A percentile compares a stretch with the other conserved stretches of the same genome.
Conservation (phyloP, 2,113 vertebrate species). For the Mungos mungo region DNA sequence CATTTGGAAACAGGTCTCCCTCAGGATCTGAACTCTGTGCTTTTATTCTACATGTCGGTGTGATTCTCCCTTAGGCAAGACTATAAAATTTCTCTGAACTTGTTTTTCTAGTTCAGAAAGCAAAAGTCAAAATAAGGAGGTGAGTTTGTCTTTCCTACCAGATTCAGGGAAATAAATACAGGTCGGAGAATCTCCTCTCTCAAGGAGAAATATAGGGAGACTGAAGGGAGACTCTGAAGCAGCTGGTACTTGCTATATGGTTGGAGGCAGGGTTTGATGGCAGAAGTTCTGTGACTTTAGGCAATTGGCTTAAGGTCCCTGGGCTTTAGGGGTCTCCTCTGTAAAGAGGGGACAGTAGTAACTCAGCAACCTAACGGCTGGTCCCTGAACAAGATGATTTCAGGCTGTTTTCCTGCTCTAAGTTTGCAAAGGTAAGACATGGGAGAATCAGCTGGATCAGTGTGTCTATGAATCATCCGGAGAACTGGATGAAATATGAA, state of each 20-base stretch:
- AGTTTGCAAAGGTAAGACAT: not conserved
- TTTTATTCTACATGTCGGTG: not conserved
- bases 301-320: not conserved
- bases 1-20: not conserved
- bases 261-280: not conserved
- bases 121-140: not conserved
- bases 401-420: not conserved
- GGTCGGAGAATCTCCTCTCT: not conserved
- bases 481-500: not conserved
- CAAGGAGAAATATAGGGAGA: not conserved
- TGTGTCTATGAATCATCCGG: not conserved
- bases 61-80: slow-evolving; percentile 40
- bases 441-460: not conserved
- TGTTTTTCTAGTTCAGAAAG: not conserved
- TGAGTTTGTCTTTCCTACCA: not conserved
- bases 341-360: not conserved
- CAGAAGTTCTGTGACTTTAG: not conserved
- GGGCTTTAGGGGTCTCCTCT: too few relatives aligned
- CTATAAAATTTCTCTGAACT: not conserved
- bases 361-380: not conserved
- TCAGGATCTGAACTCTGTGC: not conserved
- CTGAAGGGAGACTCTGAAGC: not conserved
- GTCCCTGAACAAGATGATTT: not conserved
- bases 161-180: not conserved
- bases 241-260: not conserved